Conservation (phyloP, 2,888 invertebrate species). For the Leptinotarsa peninsularis region DNA sequence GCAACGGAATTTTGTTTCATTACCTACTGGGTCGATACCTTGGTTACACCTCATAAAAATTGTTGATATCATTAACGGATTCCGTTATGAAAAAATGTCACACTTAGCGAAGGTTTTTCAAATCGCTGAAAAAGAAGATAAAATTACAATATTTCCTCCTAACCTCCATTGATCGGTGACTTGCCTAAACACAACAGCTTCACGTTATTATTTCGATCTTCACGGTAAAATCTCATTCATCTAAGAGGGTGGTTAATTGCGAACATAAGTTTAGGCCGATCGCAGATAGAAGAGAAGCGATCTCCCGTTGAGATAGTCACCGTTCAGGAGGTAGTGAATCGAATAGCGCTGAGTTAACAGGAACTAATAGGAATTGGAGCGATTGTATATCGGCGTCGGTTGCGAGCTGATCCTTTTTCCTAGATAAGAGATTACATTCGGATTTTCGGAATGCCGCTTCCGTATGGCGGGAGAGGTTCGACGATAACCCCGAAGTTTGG, state of each 20-base stretch:
- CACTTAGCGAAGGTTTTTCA: neutral
- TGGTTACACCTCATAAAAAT: no score
- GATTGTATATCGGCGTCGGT: slow-evolving; percentile 6
- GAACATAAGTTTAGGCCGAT: slow-evolving; percentile 18
- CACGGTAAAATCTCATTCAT: slow-evolving; percentile 11
- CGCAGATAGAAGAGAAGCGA: slow-evolving; percentile 1
- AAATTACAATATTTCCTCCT: neutral
- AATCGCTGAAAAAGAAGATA: no score
- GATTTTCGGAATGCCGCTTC: neutral
- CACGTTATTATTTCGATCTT: slow-evolving; percentile 16
- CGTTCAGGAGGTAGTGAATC: slow-evolving; percentile 22
- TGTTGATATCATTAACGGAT: no score
- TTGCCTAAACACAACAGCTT: neutral
- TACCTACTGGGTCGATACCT: no score
- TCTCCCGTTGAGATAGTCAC: slow-evolving; percentile 18
- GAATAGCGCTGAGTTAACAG: slow-evolving; percentile 16
- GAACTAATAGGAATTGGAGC: slow-evolving; percentile 19
- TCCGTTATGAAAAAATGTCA: no score
- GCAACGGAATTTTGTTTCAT: no score
- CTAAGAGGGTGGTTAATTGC: slow-evolving; percentile 22
- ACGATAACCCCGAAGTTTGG: slow-evolving; percentile 1
- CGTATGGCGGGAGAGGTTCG: neutral
- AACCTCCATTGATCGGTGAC: neutral
- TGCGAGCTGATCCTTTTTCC: neutral
- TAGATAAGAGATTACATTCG: slow-evolving; percentile 10